Conservation (phyloP, 2,113 vertebrate genomes). For the Calypte anna region DNA sequence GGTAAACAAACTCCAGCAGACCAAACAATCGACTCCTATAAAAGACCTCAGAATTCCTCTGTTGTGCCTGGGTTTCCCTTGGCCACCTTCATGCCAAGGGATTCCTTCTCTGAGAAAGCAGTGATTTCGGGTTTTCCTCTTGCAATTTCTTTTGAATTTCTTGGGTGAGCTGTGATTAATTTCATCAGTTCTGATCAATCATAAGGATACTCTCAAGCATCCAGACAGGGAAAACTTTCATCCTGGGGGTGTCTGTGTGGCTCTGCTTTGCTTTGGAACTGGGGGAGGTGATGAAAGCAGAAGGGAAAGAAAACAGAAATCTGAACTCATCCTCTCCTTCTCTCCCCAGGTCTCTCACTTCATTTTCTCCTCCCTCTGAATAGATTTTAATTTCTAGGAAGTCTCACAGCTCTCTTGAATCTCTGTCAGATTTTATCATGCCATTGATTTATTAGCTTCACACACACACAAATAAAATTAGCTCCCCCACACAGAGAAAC, state of each 20-base stretch:
- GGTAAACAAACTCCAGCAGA: not conserved
- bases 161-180: not conserved
- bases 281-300: not conserved
- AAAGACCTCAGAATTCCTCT: not conserved
- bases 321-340: not conserved
- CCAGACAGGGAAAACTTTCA: not conserved
- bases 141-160: not conserved
- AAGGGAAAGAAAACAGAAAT: not conserved
- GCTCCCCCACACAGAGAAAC: not conserved
- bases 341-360: not conserved
- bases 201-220: not conserved
- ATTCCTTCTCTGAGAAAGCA: not conserved
- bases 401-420: not conserved
- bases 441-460: slow-evolving; percentile 5
- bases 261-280: not conserved
- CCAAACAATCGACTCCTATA: not conserved
- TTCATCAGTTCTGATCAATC: not conserved
- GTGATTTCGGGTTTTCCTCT: not conserved
- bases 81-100: not conserved
- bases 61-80: not conserved
- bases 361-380: not conserved
- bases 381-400: slow-evolving; percentile 23
- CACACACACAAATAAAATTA: not conserved
- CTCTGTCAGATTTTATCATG: not conserved
- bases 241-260: rapidly evolving